Evolutionary conservation across 2,797 vertebrate genomes (phyloP).

Genomic region (Amazona finschi): DNA sequence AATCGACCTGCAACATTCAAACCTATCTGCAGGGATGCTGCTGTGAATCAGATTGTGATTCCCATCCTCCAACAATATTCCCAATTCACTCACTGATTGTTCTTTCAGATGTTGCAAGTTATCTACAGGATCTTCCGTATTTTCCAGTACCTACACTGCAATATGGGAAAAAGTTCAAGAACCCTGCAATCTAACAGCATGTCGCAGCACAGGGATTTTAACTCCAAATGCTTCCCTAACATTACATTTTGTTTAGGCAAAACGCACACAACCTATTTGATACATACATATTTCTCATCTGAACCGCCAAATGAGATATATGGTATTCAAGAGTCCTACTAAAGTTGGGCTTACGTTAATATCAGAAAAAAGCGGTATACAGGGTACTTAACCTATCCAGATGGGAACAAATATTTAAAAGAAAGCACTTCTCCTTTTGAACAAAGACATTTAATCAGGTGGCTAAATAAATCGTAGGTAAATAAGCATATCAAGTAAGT

Average conservation of each 20-base stretch:
- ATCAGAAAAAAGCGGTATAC: background rate
- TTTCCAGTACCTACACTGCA: background rate
- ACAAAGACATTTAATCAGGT: background rate
- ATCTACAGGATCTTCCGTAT: background rate
- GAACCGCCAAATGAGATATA: background rate
- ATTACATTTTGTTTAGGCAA: background rate
- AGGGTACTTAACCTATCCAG: background rate
- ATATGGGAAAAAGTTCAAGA: background rate
- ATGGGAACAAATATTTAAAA: background rate
- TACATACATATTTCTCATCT: background rate
- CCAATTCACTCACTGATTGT: background rate
- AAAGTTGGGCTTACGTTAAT: background rate
- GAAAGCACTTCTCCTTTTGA: background rate
- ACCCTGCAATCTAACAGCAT: background rate
- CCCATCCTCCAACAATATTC: background rate
- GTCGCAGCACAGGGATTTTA: background rate
- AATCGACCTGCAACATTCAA: background rate
- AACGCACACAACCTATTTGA: background rate
- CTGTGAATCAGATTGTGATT: background rate
- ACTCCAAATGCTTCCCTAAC: background rate
- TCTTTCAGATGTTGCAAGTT: background rate
- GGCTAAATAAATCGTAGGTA: background rate
- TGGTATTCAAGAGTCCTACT: background rate
- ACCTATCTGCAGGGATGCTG: background rate
- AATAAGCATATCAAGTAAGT: background rate